phyloP scores from a whole-genome alignment of 2,888 invertebrate genomes.

The Nasonovia ribisnigri region DNA sequence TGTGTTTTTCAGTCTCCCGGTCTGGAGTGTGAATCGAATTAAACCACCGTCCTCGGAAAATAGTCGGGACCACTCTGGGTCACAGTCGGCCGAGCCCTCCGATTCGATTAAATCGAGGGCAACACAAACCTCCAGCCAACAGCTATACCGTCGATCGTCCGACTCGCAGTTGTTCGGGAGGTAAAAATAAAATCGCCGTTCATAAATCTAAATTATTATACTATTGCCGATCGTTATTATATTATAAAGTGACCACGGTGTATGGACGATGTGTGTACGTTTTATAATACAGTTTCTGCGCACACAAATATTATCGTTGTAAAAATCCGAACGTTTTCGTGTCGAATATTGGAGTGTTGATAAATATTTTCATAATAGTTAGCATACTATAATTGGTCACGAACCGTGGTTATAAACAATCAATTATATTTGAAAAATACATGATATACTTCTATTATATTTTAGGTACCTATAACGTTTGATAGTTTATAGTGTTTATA shows the following conservation, averaged over 20 bases:
- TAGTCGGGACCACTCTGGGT: background rate
- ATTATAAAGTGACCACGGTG: background rate
- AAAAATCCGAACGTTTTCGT: background rate
- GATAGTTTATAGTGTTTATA: background rate
- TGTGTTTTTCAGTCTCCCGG: background rate
- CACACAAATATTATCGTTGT: background rate
- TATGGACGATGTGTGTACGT: no score
- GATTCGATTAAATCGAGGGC: constrained; percentile 3
- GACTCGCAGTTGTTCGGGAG: background rate
- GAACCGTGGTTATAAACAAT: background rate
- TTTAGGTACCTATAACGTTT: background rate
- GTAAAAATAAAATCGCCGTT: background rate
- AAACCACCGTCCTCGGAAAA: constrained; percentile 30
- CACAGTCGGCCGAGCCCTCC: background rate
- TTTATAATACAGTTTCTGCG: background rate
- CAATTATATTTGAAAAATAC: background rate
- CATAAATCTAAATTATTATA: constrained; percentile 5
- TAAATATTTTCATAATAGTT: background rate
- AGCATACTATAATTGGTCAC: background rate
- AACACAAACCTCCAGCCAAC: background rate
- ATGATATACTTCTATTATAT: background rate
- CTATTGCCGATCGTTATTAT: background rate
- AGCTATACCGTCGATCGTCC: background rate
- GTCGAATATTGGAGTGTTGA: background rate
- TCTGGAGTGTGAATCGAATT: constrained; percentile 34